These are phyloP conservation scores for Volucella inflata DNA, from an alignment of 2,888 invertebrate species.

Conservation along the genomic window DNA sequence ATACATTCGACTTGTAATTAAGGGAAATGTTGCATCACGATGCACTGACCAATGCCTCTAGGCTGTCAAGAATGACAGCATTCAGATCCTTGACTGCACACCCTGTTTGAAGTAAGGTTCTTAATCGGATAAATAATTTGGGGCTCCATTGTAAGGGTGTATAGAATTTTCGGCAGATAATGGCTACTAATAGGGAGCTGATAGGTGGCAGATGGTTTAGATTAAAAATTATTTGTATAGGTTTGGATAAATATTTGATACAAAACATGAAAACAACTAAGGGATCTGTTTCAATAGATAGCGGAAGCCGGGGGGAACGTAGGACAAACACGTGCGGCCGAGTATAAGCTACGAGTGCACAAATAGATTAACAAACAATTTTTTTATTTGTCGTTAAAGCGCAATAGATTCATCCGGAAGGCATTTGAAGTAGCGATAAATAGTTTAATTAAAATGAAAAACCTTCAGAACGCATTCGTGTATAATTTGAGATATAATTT, in stretches of 20 bases:
- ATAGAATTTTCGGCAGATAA: slow-evolving; percentile 57
- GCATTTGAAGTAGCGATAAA: no score
- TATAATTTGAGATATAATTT: no score
- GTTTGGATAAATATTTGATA: slow-evolving; percentile 16
- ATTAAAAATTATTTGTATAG: slow-evolving; percentile 1
- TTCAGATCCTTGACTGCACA: slow-evolving; percentile 69
- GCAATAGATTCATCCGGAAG: no score
- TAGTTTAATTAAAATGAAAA: no score
- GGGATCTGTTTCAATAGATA: slow-evolving; percentile 3
- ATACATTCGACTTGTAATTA: background rate
- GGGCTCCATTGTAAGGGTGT: slow-evolving; percentile 37
- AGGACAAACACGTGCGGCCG: slow-evolving; percentile 5
- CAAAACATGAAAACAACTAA: slow-evolving; percentile 1
- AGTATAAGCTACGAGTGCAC: no score
- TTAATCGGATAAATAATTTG: slow-evolving; percentile 72
- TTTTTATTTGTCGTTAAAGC: no score
- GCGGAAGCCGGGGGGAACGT: background rate
- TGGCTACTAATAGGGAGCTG: slow-evolving; percentile 63
- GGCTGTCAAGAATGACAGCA: slow-evolving; percentile 41
- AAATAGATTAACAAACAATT: no score
- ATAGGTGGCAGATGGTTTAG: slow-evolving; percentile 43
- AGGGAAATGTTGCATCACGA: slow-evolving; percentile 14
- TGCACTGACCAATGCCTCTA: slow-evolving; percentile 51
- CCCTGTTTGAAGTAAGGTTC: slow-evolving; percentile 44
- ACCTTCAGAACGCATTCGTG: no score